Evolutionary conservation across 2,113 vertebrate species (phyloP), one percentile per base, ranked within the genome.

Genomic region (Bothrops jararaca): DNA sequence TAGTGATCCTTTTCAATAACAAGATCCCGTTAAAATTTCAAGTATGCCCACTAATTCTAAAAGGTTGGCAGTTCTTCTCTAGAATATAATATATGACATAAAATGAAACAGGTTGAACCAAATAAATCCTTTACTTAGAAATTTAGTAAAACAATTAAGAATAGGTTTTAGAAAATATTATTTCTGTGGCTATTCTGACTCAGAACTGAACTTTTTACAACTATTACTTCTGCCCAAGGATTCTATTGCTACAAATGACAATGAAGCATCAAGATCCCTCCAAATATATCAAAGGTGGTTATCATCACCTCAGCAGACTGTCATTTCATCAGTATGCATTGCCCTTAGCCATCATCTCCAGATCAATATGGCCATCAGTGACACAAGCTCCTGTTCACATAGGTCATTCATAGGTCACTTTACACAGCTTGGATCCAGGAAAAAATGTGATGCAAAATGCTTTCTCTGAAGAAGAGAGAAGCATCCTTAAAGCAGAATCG

Each of bases 321-420:
- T 96, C 91, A 23, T 95, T 92, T 94, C 92, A 96, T 97, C 96
- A 93, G 95, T 95, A 97, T 95, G 96, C 95, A 94, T 95, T 96
- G 95, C 95, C 95, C 94, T 97, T 93, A 96, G 96, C 97, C 95
- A 96, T 97, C 96, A 96, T 95, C 97, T 96, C 96, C 96, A 95
- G 96, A 97, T 97, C 97, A 97, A 96, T 98, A 96, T 45, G 93
- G 94, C 93, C 96, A 95, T 97, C 97, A 97, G 87, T 97, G 97
- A 95, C 95, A 96, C 95, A 96, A 94, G 90, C 91, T 95, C 95
- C 94, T 95, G 60, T 95, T 94, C 90, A 94, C 94, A 94, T 96
- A 95, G 97, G 95, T 97, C 97, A 98, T 97, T 96, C 96, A 92
- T 96, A 96, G 96, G 97, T 97, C 97, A 95, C 94, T 92, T 92